Percentiles rank a stretch among this genome's conserved stretches.
These are phyloP conservation scores for Diloba caeruleocephala DNA, from an alignment of 2,888 invertebrate genomes.

Conservation along the genomic window DNA sequence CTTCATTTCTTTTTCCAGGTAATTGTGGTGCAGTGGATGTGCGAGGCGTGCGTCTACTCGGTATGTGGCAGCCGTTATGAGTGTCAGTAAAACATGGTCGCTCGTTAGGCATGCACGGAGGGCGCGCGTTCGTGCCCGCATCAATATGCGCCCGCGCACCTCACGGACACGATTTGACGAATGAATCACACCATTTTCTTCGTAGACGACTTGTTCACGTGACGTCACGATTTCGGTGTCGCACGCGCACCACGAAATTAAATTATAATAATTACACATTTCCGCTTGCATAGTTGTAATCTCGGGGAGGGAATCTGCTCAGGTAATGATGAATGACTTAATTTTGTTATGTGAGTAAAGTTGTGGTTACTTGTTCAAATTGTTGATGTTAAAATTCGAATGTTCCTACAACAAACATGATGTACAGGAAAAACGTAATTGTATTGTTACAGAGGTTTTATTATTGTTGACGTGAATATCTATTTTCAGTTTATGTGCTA, in stretches of 20 bases:
- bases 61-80: constrained; percentile 63
- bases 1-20: constrained; percentile 69
- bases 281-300: constrained; percentile 71
- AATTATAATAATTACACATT: constrained; percentile 77
- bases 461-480: constrained; percentile 5
- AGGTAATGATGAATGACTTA: constrained; percentile 25
- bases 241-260: constrained; percentile 83
- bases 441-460: constrained; percentile 18
- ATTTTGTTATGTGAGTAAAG: constrained; percentile 28
- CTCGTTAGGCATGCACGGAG: constrained; percentile 76
- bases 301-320: constrained; percentile 28
- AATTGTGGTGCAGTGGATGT: constrained; percentile 59
- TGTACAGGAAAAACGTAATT: constrained; percentile 1
- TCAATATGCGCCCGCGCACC: constrained; percentile 86
- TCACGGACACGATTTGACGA: constrained; percentile 80
- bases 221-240: constrained; percentile 85
- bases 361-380: constrained; percentile 2
- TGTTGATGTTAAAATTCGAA: not conserved
- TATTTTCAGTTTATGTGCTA: constrained; percentile 23
- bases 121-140: constrained; percentile 70
- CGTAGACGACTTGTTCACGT: constrained; percentile 70
- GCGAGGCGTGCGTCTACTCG: constrained; percentile 55
- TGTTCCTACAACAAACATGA: not conserved
- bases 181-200: constrained; percentile 82
- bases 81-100: constrained; percentile 71